Percentiles rank a stretch among this genome's conserved stretches.
Conservation (phyloP, 2,888 invertebrate species). For the Drosophila paramelanica region DNA sequence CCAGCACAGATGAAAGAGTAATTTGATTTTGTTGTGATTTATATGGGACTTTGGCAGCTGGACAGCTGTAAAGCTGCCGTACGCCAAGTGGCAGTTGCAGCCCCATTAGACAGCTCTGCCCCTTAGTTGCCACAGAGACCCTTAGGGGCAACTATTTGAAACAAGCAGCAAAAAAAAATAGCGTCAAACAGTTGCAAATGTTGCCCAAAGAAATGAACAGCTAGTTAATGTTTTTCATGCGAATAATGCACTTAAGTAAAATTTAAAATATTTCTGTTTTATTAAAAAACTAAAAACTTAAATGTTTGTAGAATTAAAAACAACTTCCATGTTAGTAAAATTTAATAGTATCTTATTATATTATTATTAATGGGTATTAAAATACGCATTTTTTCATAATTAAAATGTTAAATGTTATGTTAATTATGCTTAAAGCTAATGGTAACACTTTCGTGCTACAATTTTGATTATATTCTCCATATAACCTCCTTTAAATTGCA, state of each 20-base stretch:
- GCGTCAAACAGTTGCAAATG: constrained; percentile 17
- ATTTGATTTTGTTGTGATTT: constrained; percentile 76
- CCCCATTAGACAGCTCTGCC: constrained; percentile 15
- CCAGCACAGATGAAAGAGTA: constrained; percentile 70
- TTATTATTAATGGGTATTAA: no score
- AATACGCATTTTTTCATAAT: no score
- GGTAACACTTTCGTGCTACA: no score
- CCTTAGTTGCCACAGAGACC: not conserved
- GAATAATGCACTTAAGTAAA: no score
- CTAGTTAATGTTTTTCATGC: not conserved
- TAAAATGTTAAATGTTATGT: no score
- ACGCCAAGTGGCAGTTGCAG: constrained; percentile 38
- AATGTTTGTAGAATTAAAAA: no score
- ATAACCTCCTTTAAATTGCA: not conserved
- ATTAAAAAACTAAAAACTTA: no score
- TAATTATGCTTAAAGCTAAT: no score
- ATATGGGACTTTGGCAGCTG: constrained; percentile 48
- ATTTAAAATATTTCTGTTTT: no score
- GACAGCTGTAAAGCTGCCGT: constrained; percentile 40
- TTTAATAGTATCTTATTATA: no score
- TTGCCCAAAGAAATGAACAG: not conserved
- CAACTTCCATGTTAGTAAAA: no score
- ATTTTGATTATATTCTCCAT: not conserved
- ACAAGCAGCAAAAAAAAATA: constrained; percentile 11
- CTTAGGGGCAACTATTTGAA: not conserved